Evolutionary conservation across 2,888 invertebrate species (phyloP).

Genomic region (Synanthedon andrenaeformis): DNA sequence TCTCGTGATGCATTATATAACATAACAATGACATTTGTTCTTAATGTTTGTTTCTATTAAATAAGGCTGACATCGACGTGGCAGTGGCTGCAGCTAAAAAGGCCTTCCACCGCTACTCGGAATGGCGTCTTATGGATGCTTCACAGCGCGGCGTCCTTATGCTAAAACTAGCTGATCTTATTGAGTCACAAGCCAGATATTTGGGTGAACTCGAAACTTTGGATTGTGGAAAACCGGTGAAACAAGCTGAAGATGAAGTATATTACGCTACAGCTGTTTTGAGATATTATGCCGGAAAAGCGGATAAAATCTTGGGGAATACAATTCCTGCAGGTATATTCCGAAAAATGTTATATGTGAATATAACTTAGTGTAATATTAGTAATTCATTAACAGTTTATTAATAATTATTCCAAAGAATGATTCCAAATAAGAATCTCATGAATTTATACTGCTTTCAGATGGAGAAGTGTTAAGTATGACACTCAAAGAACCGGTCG

Average conservation of each 20-base stretch:
- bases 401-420: no score
- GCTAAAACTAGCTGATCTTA: conserved; percentile 78
- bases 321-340: conserved; percentile 75
- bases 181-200: conserved; percentile 79
- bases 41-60: conserved; percentile 1
- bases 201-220: conserved; percentile 91
- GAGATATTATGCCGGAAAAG: conserved; percentile 92
- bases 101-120: conserved; percentile 79
- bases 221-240: conserved; percentile 94
- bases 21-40: no score
- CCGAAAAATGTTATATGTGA: background rate
- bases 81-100: conserved; percentile 84
- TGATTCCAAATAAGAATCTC: no score
- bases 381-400: no score
- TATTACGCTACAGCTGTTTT: conserved; percentile 72
- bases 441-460: conserved; percentile 11
- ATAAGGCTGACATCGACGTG: conserved; percentile 81
- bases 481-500: conserved; percentile 88
- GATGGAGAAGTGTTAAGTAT: conserved; percentile 86
- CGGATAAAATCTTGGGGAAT: conserved; percentile 86
- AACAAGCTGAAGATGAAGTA: conserved; percentile 77
- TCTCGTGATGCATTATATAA: no score
- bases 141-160: conserved; percentile 82
- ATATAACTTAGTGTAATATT: no score
- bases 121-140: conserved; percentile 87